Evolutionary conservation across 1,140 invertebrate genomes (phyloP), one percentile per base, ranked within the genome.

Genomic region (Lepidurus packardi): DNA sequence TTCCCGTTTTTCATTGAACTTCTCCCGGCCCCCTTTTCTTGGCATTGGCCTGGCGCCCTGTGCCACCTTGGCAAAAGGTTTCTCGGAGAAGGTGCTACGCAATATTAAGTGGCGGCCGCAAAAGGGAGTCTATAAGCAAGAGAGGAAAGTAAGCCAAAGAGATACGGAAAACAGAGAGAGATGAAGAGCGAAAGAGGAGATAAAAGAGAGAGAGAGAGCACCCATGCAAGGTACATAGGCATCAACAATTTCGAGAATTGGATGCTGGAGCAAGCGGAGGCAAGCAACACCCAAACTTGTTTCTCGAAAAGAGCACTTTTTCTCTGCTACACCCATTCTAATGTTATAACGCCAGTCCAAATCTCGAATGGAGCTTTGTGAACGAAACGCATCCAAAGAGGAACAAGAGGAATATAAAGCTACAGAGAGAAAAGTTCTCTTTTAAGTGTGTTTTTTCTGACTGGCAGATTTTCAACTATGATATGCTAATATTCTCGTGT

Each of bases 401-500:
- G 53, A 65, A 65, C 16, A n/a, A 16, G 53, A 65, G 21, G 21
- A 65, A 9, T 1, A 65, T n/a, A 65, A 1, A 47, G 45, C 16
- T 5, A 16, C 16, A 65, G 53, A n/a, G 53, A 65, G 53, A 65
- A 16, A 65, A 65, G 53, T 65, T 21, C 10, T 16, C 21, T 21
- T 65, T 7, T 65, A n/a, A n/a, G 8, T 21, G 4, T 65, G 21
- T n/a, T 21, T 65, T 21, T 21, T n/a, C 7, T 65, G 53, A 65
- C 53, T 65, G 53, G 53, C n/a, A 65, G 53, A 65, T 65, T 65
- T 65, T 65, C 53, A 65, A 65, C 53, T 65, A 21, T 16, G 53
- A 65, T 65, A 65, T 65, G 53, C 53, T 65, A 65, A 65, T 65
- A 16, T 65, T 65, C n/a, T 65, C 53, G 53, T 65, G 53, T 65